Evolutionary conservation across 2,113 vertebrate species (phyloP).

Genomic region (Bos indicus): DNA sequence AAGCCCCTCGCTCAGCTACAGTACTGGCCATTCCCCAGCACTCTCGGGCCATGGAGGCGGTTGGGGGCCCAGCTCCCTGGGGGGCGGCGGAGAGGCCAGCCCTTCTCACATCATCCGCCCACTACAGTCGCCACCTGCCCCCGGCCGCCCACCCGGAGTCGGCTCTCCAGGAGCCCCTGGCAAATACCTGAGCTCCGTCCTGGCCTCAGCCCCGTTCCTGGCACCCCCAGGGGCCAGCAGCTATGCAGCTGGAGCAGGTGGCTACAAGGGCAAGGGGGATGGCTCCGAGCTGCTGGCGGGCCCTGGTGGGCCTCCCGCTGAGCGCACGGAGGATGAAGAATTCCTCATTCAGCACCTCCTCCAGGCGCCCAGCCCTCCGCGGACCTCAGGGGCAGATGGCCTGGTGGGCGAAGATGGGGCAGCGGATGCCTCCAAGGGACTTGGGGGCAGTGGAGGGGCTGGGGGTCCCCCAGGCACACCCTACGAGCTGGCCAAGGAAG

Average conservation of each 20-base stretch:
- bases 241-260: slow-evolving; percentile 46
- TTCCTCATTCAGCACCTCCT: slow-evolving; percentile 95
- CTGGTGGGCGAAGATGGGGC: slow-evolving; percentile 81
- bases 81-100: slow-evolving; percentile 84
- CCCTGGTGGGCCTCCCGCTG: background rate
- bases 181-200: slow-evolving; percentile 91
- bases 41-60: slow-evolving; percentile 86
- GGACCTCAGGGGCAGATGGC: slow-evolving; percentile 76
- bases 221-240: slow-evolving; percentile 77
- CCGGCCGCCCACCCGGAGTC: slow-evolving; percentile 82
- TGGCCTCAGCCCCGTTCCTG: slow-evolving; percentile 89
- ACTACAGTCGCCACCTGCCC: slow-evolving; percentile 89
- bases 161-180: slow-evolving; percentile 87
- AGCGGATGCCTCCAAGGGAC: slow-evolving; percentile 75
- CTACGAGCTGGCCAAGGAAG: slow-evolving; percentile 76
- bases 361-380: slow-evolving; percentile 82
- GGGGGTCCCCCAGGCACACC: slow-evolving; percentile 78
- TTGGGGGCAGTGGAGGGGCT: slow-evolving; percentile 82
- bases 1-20: slow-evolving; percentile 91
- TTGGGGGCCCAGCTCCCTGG: slow-evolving; percentile 83
- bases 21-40: slow-evolving; percentile 93
- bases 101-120: slow-evolving; percentile 93
- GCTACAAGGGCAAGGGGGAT: slow-evolving; percentile 75
- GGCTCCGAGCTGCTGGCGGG: slow-evolving; percentile 75
- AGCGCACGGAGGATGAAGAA: slow-evolving; percentile 91